Conservation (phyloP, 2,113 vertebrate species). For the Rallus limicola region DNA sequence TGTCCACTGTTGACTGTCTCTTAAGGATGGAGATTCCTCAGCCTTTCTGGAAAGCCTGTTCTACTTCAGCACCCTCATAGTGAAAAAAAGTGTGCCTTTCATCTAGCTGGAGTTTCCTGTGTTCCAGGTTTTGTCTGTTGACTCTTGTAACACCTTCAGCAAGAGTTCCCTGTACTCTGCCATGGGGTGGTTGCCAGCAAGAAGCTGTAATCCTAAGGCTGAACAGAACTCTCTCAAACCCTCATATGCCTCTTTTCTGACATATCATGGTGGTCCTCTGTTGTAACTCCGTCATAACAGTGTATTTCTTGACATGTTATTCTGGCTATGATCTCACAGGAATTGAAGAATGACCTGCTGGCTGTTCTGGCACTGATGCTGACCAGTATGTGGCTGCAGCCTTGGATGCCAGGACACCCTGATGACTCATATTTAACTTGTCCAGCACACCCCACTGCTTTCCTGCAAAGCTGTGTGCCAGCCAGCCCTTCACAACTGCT, state of each 20-base stretch:
- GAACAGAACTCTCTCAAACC: neutral
- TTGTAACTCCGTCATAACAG: neutral
- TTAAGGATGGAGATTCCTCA: neutral
- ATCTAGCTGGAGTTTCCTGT: neutral
- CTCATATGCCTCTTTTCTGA: neutral
- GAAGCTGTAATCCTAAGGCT: neutral
- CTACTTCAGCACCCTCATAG: neutral
- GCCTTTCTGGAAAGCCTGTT: neutral
- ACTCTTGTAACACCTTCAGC: neutral
- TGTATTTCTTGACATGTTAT: neutral
- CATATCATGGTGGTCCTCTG: rapidly evolving
- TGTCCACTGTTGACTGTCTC: neutral
- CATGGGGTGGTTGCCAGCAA: neutral
- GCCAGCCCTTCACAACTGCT: neutral
- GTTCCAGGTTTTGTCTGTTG: neutral
- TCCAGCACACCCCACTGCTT: too few relatives aligned
- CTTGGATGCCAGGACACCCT: neutral
- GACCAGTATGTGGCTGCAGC: neutral
- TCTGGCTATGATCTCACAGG: neutral
- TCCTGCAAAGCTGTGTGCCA: neutral
- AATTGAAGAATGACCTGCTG: neutral
- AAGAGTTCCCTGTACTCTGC: neutral
- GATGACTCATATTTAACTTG: neutral
- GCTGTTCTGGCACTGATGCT: too few relatives aligned
- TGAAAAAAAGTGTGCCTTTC: neutral